These are phyloP conservation scores for Dissostichus mawsoni DNA, from an alignment of 2,113 vertebrate species.

Conservation along the genomic window DNA sequence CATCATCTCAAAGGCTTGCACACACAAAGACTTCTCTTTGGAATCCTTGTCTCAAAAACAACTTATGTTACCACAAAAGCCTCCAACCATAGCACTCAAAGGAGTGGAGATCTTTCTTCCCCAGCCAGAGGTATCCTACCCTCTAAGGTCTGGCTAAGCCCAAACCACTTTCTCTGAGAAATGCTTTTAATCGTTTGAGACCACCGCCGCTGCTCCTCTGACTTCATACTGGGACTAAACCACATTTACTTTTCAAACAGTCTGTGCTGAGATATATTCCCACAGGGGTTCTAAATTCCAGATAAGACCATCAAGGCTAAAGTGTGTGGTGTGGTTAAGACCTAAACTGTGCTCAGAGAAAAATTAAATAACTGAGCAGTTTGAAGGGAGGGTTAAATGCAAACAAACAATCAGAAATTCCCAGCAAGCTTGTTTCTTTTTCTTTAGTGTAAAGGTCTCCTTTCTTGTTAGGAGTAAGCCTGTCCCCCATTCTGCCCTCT, in stretches of 20 bases:
- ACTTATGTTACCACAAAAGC: slow-evolving; percentile 42
- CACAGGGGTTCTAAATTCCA: slow-evolving; percentile 39
- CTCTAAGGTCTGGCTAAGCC: slow-evolving; percentile 35
- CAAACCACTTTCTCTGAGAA: slow-evolving; percentile 50
- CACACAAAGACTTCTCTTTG: slow-evolving; percentile 42
- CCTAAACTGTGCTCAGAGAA: slow-evolving; percentile 40
- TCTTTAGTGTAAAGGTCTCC: slow-evolving; percentile 59
- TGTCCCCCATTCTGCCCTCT: slow-evolving; percentile 53
- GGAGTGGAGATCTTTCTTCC: slow-evolving; percentile 6
- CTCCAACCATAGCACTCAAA: slow-evolving; percentile 22
- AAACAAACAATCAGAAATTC: slow-evolving; percentile 19
- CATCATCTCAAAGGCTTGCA: slow-evolving; percentile 52
- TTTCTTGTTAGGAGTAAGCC: slow-evolving; percentile 63
- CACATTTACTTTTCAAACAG: slow-evolving; percentile 60
- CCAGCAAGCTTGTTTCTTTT: slow-evolving; percentile 46
- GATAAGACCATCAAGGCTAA: slow-evolving; percentile 45
- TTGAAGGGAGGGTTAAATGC: slow-evolving; percentile 27
- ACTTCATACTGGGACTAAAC: slow-evolving; percentile 53
- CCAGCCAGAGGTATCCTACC: slow-evolving; percentile 28
- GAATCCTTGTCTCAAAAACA: slow-evolving; percentile 42
- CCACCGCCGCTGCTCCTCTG: slow-evolving; percentile 37
- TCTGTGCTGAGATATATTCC: slow-evolving; percentile 46
- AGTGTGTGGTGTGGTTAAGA: slow-evolving; percentile 38
- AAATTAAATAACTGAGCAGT: slow-evolving; percentile 21
- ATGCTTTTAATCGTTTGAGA: slow-evolving; percentile 54